Evolutionary conservation across 2,888 invertebrate species (phyloP).

Genomic region (Iselma pallidipennis): DNA sequence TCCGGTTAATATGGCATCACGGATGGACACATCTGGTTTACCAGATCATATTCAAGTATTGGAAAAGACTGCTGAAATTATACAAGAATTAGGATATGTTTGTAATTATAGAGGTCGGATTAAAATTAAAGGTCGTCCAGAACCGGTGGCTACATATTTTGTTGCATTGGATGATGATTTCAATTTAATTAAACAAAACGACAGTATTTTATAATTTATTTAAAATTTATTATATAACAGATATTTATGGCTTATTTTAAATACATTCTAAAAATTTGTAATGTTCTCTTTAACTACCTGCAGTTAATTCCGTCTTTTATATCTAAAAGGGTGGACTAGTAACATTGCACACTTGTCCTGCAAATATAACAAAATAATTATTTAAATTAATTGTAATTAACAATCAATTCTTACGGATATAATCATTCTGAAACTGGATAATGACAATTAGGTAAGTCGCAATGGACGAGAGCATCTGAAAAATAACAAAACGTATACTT

Average conservation of each 20-base stretch:
- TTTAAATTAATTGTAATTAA: too few relatives aligned
- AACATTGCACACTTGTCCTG: too few relatives aligned
- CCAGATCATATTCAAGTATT: constrained; percentile 70
- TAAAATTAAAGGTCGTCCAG: constrained; percentile 71
- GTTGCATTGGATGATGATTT: constrained; percentile 59
- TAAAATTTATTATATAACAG: not conserved
- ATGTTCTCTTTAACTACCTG: too few relatives aligned
- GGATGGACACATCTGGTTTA: constrained; percentile 92
- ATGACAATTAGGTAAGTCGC: constrained; percentile 36
- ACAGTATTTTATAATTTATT: not conserved
- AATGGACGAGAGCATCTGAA: constrained; percentile 34
- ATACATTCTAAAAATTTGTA: not conserved
- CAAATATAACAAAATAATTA: too few relatives aligned
- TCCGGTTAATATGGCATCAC: constrained; percentile 93
- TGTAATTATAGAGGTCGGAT: constrained; percentile 73
- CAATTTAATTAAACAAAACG: constrained; percentile 30
- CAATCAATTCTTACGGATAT: too few relatives aligned
- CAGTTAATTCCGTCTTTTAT: too few relatives aligned
- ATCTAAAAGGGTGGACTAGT: too few relatives aligned
- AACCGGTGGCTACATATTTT: constrained; percentile 72
- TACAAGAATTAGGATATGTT: constrained; percentile 69
- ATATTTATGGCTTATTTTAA: not conserved
- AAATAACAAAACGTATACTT: constrained; percentile 12
- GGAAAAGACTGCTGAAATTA: constrained; percentile 69
- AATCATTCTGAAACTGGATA: constrained; percentile 27